Evolutionary conservation across 2,888 invertebrate genomes (phyloP).

Genomic region (Geotrupes spiniger): DNA sequence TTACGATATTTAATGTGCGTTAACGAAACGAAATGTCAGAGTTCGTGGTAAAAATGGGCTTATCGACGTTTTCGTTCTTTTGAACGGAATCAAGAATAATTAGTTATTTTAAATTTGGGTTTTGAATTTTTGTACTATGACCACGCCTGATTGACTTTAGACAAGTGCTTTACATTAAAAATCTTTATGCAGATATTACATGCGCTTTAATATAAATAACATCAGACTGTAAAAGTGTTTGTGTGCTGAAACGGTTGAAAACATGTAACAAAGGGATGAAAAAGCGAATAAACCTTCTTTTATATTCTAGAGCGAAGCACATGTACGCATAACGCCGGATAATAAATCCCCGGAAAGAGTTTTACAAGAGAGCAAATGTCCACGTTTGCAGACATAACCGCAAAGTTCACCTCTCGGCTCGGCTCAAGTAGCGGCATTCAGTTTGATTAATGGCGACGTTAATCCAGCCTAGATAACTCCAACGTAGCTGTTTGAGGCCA

Average conservation of each 20-base stretch:
- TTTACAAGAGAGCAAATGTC: conserved; percentile 15
- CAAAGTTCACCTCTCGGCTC: conserved; percentile 27
- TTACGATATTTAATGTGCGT: too few relatives aligned
- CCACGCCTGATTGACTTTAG: too few relatives aligned
- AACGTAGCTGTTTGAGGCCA: conserved; percentile 3
- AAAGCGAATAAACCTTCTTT: conserved; percentile 2
- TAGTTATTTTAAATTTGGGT: too few relatives aligned
- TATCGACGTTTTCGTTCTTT: too few relatives aligned
- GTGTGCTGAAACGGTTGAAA: not conserved
- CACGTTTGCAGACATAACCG: conserved; percentile 16
- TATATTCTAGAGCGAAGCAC: not conserved
- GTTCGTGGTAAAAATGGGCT: too few relatives aligned
- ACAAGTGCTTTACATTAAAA: too few relatives aligned
- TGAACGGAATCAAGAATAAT: too few relatives aligned
- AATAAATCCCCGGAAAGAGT: conserved; percentile 17
- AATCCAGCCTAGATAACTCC: conserved; percentile 16
- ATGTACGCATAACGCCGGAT: conserved; percentile 8
- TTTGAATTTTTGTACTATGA: too few relatives aligned
- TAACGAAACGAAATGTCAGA: too few relatives aligned
- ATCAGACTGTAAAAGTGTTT: too few relatives aligned
- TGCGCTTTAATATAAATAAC: too few relatives aligned
- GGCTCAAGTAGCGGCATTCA: conserved; percentile 22
- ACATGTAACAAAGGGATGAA: not conserved
- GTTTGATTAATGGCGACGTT: conserved; percentile 19
- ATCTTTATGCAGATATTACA: too few relatives aligned